Evolutionary conservation across 53 echinoderm and acorn worm genomes (phyloP).

Genomic region (Actinopyga echinites): DNA sequence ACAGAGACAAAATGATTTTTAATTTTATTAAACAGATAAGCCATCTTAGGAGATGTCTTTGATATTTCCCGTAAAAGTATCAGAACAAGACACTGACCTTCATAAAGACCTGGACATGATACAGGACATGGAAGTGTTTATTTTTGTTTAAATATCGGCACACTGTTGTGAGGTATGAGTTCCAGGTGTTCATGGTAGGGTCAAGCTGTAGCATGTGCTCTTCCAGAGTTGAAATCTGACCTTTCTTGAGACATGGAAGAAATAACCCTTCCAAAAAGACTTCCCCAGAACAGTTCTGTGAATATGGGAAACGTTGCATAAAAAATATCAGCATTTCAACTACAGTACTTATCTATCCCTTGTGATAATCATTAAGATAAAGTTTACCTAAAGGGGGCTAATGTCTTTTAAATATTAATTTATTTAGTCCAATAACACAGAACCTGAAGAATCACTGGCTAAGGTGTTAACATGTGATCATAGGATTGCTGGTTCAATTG

Average conservation of each 20-base stretch:
- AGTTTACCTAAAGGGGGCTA: no score
- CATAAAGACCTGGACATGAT: slow-evolving; percentile 93
- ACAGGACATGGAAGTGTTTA: slow-evolving; percentile 77
- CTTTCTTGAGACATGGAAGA: slow-evolving; percentile 80
- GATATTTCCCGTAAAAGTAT: no score
- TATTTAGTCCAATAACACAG: no score
- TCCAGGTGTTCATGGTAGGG: slow-evolving; percentile 71
- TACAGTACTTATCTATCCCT: background rate
- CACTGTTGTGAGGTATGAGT: slow-evolving; percentile 73
- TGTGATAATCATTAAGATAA: background rate
- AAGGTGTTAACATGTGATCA: no score
- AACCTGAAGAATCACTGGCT: no score
- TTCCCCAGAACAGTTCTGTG: slow-evolving; percentile 82
- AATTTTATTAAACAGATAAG: no score
- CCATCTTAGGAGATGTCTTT: no score
- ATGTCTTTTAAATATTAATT: no score
- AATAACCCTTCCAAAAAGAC: slow-evolving; percentile 80
- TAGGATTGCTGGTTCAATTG: no score
- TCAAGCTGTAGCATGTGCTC: slow-evolving; percentile 72
- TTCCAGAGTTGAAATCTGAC: slow-evolving; percentile 58
- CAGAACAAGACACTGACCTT: slow-evolving; percentile 58
- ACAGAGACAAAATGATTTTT: no score
- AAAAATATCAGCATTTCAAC: background rate
- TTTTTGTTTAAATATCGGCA: slow-evolving; percentile 80
- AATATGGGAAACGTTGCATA: background rate